Base-by-base conservation (phyloP, 2,888 invertebrate species). In the Andrena trimmerana region DNA sequence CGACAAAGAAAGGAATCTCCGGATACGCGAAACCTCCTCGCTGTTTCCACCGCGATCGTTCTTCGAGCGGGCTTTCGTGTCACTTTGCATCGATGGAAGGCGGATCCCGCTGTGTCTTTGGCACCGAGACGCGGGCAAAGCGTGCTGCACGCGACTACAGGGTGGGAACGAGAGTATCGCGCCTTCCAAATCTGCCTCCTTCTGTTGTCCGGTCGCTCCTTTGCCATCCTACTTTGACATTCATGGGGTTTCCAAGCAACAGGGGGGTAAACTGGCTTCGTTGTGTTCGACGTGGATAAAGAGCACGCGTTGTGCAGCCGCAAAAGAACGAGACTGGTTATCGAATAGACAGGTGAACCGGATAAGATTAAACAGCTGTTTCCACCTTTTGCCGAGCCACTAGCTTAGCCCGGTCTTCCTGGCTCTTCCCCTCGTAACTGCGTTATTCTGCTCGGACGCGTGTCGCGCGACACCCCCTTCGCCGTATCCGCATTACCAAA, bases 301-400 rank as follows among this genome's bases (percentile, higher is more conserved):
- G 78, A 66, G 54, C 69, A 50, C 71, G 54, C 74, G 63, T 68
- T 70, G 72, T 63, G 81, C 74, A 73, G 70, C 74, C 71, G 54
- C 66, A 20, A 33, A 50, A 65, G 78, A 86, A 81, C 78, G 81
- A 84, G 76, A 81, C 82, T 83, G 72, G 31, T 63, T 80, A 86
- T 89, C 89, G 86, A 86, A 83, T 78, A 84, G 84, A 89, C 91
- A 91, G 91, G 91, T 92, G 92, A 90, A 72, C 81, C 81, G 85
- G 88, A 89, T 88, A 89, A 90, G 90, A 88, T 87, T 84, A 82
- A 90, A 92, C 92, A 91, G 90, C 91, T 92, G 92, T 90, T 90
- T 91, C 90, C 91, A 83, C 81, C 86, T 87, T 87, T 87, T 84
- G 77, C 84, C 84, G 79, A 73, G 31, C 73, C 73, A 29, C 31